A percentile compares a stretch with the other conserved stretches of the same genome.
phyloP scores from a whole-genome alignment of 1,140 invertebrate species.

The Neodiprion virginianus region DNA sequence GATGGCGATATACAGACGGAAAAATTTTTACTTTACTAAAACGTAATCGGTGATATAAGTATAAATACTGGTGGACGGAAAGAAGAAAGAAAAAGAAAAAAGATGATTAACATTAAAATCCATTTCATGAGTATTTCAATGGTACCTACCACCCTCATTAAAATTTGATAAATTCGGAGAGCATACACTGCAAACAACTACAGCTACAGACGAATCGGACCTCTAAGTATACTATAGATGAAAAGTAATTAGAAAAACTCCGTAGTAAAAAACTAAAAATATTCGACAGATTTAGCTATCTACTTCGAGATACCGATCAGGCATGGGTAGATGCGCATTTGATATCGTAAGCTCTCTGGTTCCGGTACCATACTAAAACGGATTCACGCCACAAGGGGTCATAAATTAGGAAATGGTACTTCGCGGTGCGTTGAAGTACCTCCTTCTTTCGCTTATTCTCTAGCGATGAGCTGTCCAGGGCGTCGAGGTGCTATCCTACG shows the following conservation, averaged over 20 bases:
- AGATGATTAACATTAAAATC: too few species aligned
- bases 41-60: not conserved
- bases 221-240: too few species aligned
- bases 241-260: too few species aligned
- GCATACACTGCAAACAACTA: not conserved
- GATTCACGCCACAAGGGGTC: not conserved
- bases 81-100: not conserved
- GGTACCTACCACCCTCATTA: not conserved
- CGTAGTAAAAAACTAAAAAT: not conserved
- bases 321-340: not conserved
- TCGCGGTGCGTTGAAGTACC: not conserved
- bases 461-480: slow-evolving; percentile 58
- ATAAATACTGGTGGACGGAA: not conserved
- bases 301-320: not conserved
- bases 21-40: not conserved
- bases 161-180: not conserved
- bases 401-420: not conserved
- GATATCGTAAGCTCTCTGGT: not conserved
- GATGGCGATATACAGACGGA: not conserved
- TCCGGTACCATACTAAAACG: not conserved
- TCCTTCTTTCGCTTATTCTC: not conserved
- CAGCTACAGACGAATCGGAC: not conserved
- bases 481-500: slow-evolving; percentile 65
- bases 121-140: not conserved
- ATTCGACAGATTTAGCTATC: not conserved